Evolutionary conservation across 1,140 invertebrate genomes (phyloP).

Genomic region (Proales similis): DNA sequence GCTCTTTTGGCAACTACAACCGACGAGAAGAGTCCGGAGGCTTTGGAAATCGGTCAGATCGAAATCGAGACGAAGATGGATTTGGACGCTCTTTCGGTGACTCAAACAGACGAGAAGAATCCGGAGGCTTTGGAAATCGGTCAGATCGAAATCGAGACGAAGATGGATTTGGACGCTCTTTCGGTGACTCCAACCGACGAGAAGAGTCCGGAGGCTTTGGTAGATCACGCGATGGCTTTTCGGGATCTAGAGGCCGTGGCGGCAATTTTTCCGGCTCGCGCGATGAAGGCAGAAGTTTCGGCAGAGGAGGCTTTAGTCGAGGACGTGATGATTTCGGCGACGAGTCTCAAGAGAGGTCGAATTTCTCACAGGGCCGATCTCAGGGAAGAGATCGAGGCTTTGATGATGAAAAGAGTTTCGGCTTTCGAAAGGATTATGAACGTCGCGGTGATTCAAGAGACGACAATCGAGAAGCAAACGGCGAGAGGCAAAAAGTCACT

Average conservation of each 20-base stretch:
- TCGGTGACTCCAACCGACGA: not conserved
- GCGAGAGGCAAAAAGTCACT: conserved; percentile 16
- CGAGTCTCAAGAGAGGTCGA: not conserved
- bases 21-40: not conserved
- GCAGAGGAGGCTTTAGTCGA: conserved; percentile 6
- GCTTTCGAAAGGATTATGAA: too few species aligned
- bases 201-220: not conserved
- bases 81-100: not conserved
- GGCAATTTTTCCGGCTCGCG: too few species aligned
- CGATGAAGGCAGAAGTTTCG: not conserved
- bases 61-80: not conserved
- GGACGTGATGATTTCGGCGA: not conserved
- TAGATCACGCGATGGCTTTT: not conserved
- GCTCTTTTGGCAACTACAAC: not conserved
- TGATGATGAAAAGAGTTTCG: too few species aligned
- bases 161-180: not conserved
- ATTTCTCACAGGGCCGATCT: not conserved
- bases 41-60: not conserved
- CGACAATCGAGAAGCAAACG: not conserved
- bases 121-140: too few species aligned
- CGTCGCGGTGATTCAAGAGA: too few species aligned
- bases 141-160: not conserved
- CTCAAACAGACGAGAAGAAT: not conserved
- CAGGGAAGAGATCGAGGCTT: not conserved
- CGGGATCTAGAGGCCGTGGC: not conserved